Evolutionary conservation across 2,888 invertebrate genomes (phyloP).

Genomic region (Troides aeacus): DNA sequence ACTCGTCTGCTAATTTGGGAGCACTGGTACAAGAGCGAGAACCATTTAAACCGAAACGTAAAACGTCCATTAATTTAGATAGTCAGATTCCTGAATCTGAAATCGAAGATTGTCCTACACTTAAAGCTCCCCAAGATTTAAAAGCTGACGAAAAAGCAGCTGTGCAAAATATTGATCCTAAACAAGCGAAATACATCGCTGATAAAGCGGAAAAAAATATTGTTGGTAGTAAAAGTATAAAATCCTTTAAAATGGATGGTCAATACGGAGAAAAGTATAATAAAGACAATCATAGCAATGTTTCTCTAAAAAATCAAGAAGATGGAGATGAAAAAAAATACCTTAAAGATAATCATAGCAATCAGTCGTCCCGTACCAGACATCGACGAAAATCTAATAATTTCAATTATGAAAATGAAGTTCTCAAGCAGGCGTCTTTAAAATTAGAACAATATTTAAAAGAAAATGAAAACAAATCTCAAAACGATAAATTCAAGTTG

Average conservation of each 20-base stretch:
- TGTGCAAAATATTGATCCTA: constrained; percentile 66
- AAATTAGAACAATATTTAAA: constrained; percentile 75
- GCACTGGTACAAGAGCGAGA: constrained; percentile 60
- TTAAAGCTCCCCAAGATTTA: constrained; percentile 75
- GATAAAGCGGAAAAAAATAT: constrained; percentile 65
- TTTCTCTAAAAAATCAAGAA: constrained; percentile 63
- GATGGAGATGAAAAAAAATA: constrained; percentile 69
- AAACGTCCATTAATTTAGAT: constrained; percentile 61
- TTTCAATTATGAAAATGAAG: constrained; percentile 81
- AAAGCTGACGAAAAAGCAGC: constrained; percentile 75
- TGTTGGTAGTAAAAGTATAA: constrained; percentile 59
- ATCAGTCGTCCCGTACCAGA: constrained; percentile 61
- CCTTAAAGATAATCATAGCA: constrained; percentile 71
- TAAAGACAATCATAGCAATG: constrained; percentile 66
- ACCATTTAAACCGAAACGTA: constrained; percentile 61
- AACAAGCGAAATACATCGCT: constrained; percentile 62
- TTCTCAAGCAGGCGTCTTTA: constrained; percentile 77
- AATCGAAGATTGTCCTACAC: constrained; percentile 74
- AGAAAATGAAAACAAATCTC: constrained; percentile 54
- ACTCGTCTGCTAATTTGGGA: constrained; percentile 64
- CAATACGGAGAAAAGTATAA: constrained; percentile 66
- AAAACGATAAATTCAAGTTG: constrained; percentile 55
- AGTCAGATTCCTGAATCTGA: constrained; percentile 73
- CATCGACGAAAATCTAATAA: constrained; percentile 75
- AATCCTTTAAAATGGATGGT: constrained; percentile 68